Evolutionary conservation across 2,113 vertebrate species (phyloP).

Genomic region (Daboia siamensis): DNA sequence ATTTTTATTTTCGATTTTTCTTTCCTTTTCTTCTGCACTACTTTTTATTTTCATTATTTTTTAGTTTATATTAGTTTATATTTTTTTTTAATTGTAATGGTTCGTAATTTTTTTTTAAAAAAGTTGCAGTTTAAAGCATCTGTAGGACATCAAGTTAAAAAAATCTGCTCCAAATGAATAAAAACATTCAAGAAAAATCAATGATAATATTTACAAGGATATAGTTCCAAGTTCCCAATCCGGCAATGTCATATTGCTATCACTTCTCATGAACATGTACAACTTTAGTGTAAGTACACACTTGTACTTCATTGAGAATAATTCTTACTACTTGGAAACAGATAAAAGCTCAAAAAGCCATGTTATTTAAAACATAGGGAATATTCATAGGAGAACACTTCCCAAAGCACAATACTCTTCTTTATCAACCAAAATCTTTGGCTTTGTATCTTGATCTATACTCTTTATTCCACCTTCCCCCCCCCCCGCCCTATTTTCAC

Average conservation of each 20-base stretch:
- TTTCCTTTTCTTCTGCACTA: background rate
- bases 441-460: background rate
- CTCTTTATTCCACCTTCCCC: background rate
- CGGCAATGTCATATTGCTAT: background rate
- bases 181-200: background rate
- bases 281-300: background rate
- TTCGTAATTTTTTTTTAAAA: background rate
- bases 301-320: background rate
- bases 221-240: background rate
- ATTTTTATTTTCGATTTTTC: background rate
- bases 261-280: background rate
- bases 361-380: background rate
- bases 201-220: background rate
- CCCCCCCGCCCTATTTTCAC: background rate
- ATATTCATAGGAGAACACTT: background rate
- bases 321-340: constrained; percentile 1
- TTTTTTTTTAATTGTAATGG: background rate
- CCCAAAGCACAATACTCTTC: background rate
- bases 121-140: background rate
- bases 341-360: background rate
- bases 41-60: background rate
- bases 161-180: background rate
- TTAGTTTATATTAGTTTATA: background rate
- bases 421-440: background rate
- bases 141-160: background rate